These are phyloP conservation scores for Cactoblastis cactorum DNA, from an alignment of 2,888 invertebrate genomes.

Conservation along the genomic window DNA sequence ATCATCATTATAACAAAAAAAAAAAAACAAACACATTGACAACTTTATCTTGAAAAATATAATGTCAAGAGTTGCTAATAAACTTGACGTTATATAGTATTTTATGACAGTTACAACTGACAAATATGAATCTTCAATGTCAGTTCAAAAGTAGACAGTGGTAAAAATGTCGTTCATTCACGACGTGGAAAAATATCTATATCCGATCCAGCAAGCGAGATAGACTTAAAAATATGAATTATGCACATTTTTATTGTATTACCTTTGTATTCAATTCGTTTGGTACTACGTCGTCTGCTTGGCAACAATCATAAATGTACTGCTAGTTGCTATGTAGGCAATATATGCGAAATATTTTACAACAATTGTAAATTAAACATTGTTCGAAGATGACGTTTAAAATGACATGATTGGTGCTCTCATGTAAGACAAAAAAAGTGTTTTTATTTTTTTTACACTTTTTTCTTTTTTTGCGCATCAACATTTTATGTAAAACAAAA, in stretches of 20 bases:
- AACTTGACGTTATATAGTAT: slow-evolving; percentile 3
- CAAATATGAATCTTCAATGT: slow-evolving; percentile 5
- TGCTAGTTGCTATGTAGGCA: neutral
- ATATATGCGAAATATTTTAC: neutral
- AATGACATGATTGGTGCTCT: neutral
- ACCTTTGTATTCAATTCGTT: neutral
- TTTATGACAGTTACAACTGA: slow-evolving; percentile 10
- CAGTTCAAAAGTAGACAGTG: neutral
- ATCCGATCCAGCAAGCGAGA: neutral
- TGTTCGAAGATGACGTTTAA: neutral
- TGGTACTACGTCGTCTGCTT: neutral
- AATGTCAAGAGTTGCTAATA: neutral
- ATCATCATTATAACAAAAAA: too few relatives aligned
- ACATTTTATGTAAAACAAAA: neutral
- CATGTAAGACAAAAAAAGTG: neutral
- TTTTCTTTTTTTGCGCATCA: neutral
- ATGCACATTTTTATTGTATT: neutral
- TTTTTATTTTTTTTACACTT: neutral
- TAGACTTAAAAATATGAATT: neutral
- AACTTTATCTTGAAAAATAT: neutral
- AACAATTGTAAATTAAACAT: neutral
- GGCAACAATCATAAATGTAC: neutral
- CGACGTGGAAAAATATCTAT: neutral
- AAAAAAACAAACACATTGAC: too few relatives aligned
- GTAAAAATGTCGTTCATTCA: neutral